Evolutionary conservation across 2,888 invertebrate species (phyloP), one percentile per base, ranked within the genome.

Genomic region (Anodontia alba): DNA sequence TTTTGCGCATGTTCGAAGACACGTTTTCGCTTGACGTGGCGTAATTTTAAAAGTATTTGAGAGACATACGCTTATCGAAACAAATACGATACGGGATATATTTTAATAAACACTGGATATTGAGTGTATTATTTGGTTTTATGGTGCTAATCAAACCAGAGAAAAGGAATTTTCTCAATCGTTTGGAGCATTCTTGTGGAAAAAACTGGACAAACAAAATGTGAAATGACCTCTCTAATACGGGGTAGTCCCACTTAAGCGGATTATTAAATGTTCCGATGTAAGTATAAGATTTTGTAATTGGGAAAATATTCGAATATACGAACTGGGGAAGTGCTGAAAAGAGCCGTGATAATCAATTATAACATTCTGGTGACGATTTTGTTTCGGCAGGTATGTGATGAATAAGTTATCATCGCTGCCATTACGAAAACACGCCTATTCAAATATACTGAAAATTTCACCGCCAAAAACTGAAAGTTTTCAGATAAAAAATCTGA

Each of bases 131-230:
- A 62, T 8, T 33, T 20, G 17, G 62, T 8, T 62, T 31, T 62
- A 62, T 62, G 33, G 62, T 20, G 62, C 62, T 62, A 62, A 62
- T 62, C 31, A 62, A 62, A 62, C 23, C 29, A 62, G 26, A 20
- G 23, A 33, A 62, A 33, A 62, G 20, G 62, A 17, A 31, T 33
- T 23, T 62, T 62, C 38, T 62, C 62, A 33, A 29, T 62, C 33
- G 62, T 62, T 62, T 62, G 31, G 62, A 33, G 15, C 31, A 62
- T 62, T 62, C 62, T 62, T 62, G 62, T 62, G 62, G 62, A 62
- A 62, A 62, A 62, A 57, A n/a, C n/a, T 62, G 62, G 33, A 33
- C 33, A 62, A 62, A 33, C 62, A 62, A 20, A 20, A 62, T 23
- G 62, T 62, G 29, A 62, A 62, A 12, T 62, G 62, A 62, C 62